Conservation (phyloP, 2,888 invertebrate species). For the Cantharis rustica region DNA sequence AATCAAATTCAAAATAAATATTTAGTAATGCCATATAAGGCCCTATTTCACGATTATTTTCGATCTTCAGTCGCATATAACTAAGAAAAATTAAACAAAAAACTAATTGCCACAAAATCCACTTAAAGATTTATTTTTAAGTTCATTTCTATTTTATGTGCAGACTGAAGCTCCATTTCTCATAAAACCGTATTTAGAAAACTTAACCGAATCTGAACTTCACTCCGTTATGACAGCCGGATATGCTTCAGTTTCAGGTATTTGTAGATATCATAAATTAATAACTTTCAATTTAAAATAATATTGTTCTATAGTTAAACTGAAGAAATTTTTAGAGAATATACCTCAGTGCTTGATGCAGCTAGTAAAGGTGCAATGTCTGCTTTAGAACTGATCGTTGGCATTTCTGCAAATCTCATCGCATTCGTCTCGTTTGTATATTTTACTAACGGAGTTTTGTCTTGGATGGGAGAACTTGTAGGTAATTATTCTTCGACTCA, state of each 20-base stretch:
- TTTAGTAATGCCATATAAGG: too few species aligned
- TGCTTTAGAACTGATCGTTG: conserved; percentile 80
- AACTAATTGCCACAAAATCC: too few species aligned
- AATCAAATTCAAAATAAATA: too few species aligned
- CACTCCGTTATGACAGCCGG: conserved; percentile 94
- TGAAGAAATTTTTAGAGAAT: conserved; percentile 63
- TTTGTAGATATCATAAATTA: too few species aligned
- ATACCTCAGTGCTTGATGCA: conserved; percentile 86
- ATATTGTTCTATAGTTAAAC: too few species aligned
- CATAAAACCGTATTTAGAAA: conserved; percentile 83
- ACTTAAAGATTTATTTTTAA: too few species aligned
- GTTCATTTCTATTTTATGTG: too few species aligned
- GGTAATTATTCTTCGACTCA: conserved; percentile 58
- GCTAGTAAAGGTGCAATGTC: conserved; percentile 86
- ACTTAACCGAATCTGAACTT: conserved; percentile 87
- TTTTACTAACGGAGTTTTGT: conserved; percentile 79
- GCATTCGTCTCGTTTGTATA: conserved; percentile 89
- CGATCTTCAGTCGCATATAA: too few species aligned
- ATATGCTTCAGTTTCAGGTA: conserved; percentile 92
- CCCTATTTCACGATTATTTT: too few species aligned
- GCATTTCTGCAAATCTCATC: conserved; percentile 89
- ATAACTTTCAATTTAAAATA: too few species aligned
- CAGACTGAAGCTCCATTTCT: conserved; percentile 90
- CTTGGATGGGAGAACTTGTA: conserved; percentile 80
- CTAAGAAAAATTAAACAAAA: too few species aligned